Evolutionary conservation across 2,888 invertebrate species (phyloP), one percentile per base, ranked within the genome.

Genomic region (Spatulosminthurus flaviceps): DNA sequence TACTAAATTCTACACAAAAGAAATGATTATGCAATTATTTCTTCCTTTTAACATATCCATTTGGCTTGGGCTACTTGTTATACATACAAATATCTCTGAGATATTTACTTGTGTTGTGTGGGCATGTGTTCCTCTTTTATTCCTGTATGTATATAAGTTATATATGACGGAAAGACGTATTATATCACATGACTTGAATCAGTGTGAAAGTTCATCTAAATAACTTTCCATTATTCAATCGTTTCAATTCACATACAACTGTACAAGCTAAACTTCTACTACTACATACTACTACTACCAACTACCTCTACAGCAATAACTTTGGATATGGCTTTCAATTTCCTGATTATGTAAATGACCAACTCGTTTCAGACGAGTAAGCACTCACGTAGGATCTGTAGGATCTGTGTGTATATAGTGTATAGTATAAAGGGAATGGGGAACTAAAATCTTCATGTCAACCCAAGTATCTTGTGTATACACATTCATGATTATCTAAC

Each of bases 211-310:
- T 72, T 72, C 72, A 72, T 51, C 72, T 72, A 72, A 72, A 51
- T 72, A 72, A 72, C 72, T 72, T 72, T 72, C 72, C 72, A 72
- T 72, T 72, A 72, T 72, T 72, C 72, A 51, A 72, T 51, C 72
- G 28, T 51, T 72, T 72, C n/a, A n/a, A n/a, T n/a, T n/a, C 72
- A 42, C 43, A 24, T 28, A 22, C 43, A 43, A 24, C 43, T 67
- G 5, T 34, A 34, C n/a, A n/a, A 41, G 9, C 41, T 41, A 41
- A 41, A 41, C 41, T 9, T 66, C n/a, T n/a, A n/a, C n/a, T n/a
- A n/a, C n/a, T n/a, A n/a, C n/a, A n/a, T n/a, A 64, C 71, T n/a
- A n/a, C n/a, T 7, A 34, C 34, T 34, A 34, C 9, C 34, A 7
- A 34, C 34, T 34, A 9, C 9, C 34, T 51, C 9, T 51, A 51